Evolutionary conservation across 2,113 vertebrate genomes (phyloP).

Genomic region (Halichoeres trimaculatus): DNA sequence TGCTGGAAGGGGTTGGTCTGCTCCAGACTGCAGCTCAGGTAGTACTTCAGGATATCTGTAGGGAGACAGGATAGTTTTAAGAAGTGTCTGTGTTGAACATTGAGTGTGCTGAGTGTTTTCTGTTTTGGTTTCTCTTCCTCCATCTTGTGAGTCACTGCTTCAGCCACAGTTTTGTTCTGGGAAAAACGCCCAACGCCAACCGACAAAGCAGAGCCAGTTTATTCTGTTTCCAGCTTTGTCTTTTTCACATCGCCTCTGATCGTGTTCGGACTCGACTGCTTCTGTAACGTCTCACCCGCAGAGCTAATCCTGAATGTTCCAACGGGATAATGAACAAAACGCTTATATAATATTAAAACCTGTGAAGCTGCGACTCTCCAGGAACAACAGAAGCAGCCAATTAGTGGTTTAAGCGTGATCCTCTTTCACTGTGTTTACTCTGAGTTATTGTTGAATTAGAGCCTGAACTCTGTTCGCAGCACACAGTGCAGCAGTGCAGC

Average conservation of each 20-base stretch:
- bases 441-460: slow-evolving; percentile 18
- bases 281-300: not conserved
- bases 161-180: not conserved
- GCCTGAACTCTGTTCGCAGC: slow-evolving; percentile 19
- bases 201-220: not conserved
- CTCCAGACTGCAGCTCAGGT: slow-evolving; percentile 88
- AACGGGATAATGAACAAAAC: slow-evolving; percentile 18
- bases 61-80: slow-evolving; percentile 3
- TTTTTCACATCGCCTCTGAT: not conserved
- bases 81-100: too few relatives aligned
- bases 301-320: slow-evolving; percentile 37
- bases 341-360: slow-evolving; percentile 12
- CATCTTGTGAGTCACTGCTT: not conserved
- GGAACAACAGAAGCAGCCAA: slow-evolving; percentile 1
- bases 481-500: not conserved
- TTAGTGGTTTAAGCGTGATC: slow-evolving; percentile 4
- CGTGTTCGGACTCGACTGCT: not conserved
- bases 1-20: slow-evolving; percentile 96
- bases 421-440: not conserved
- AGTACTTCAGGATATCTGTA: slow-evolving; percentile 92
- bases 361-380: not conserved
- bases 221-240: slow-evolving; percentile 12
- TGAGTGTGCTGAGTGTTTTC: too few relatives aligned
- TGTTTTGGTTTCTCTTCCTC: not conserved
- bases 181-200: not conserved